These are phyloP conservation scores for Atlantisia rogersi DNA, from an alignment of 2,113 vertebrate genomes.

Conservation along the genomic window DNA sequence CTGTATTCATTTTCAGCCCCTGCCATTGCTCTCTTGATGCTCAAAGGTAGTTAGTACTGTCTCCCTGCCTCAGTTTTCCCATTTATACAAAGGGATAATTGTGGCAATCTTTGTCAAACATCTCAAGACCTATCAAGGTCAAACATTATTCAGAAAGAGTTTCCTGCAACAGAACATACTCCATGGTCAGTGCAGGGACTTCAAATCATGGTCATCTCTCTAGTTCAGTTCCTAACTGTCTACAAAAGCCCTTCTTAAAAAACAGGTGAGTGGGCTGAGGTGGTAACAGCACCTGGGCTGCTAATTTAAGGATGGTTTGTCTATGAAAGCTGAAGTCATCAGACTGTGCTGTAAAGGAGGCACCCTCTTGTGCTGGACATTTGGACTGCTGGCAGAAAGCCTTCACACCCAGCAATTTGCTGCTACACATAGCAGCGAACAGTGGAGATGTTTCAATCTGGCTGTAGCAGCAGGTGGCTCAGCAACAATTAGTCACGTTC, in stretches of 20 bases:
- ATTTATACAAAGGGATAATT: neutral
- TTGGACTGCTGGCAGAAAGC: neutral
- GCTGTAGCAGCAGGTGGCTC: neutral
- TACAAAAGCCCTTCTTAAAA: neutral
- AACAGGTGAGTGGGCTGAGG: neutral
- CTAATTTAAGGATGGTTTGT: neutral
- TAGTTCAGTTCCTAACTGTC: neutral
- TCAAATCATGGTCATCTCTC: neutral
- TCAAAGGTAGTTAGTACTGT: neutral
- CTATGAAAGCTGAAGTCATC: neutral
- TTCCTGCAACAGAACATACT: neutral
- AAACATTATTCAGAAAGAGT: neutral
- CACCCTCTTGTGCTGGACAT: neutral
- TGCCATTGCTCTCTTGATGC: neutral
- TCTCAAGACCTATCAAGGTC: neutral
- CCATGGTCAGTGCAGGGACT: neutral
- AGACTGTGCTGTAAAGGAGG: neutral
- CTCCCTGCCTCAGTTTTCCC: neutral
- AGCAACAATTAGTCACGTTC: conserved; percentile 11
- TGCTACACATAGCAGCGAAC: neutral
- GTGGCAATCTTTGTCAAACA: neutral
- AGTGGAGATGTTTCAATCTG: neutral
- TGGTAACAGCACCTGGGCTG: neutral
- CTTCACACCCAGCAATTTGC: neutral
- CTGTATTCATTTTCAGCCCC: neutral